Evolutionary conservation across 2,888 invertebrate genomes (phyloP).

Genomic region (Rambutsinella grinnellia): DNA sequence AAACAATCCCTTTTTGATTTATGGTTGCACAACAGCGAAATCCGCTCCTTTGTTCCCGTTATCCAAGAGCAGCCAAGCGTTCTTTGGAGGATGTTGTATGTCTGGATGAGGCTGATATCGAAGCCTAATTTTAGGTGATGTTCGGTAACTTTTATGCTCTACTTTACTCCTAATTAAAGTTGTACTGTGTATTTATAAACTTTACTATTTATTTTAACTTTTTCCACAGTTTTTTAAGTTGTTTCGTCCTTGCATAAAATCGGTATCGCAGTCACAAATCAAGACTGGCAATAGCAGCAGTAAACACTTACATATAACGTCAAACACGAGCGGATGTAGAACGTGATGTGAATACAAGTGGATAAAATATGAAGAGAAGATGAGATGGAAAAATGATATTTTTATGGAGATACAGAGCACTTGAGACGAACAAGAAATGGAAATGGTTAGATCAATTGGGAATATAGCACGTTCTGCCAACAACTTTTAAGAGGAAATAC

Average conservation of each 20-base stretch:
- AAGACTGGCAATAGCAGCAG: not conserved
- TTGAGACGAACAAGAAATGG: not conserved
- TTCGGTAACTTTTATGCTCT: too few species aligned
- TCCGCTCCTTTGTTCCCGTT: conserved; percentile 9
- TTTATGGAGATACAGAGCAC: not conserved
- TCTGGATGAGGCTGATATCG: conserved; percentile 2
- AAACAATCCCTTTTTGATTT: conserved; percentile 18
- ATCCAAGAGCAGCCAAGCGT: conserved; percentile 4
- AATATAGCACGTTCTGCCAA: too few species aligned
- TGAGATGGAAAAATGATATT: conserved; percentile 8
- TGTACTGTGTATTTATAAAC: not conserved
- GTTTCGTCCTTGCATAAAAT: too few species aligned
- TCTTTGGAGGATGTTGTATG: not conserved
- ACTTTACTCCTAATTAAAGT: not conserved
- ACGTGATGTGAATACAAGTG: conserved; percentile 37
- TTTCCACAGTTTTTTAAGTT: too few species aligned
- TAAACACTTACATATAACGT: conserved; percentile 21
- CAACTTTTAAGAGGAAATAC: not conserved
- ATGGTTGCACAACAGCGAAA: conserved; percentile 16
- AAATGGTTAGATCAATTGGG: too few species aligned
- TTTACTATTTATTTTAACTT: not conserved
- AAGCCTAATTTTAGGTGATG: not conserved
- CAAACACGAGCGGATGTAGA: conserved; percentile 17
- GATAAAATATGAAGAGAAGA: not conserved
- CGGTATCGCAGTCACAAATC: not conserved